Evolutionary conservation across 2,797 vertebrate genomes (phyloP).

Genomic region (Lycodopsis pacificus): DNA sequence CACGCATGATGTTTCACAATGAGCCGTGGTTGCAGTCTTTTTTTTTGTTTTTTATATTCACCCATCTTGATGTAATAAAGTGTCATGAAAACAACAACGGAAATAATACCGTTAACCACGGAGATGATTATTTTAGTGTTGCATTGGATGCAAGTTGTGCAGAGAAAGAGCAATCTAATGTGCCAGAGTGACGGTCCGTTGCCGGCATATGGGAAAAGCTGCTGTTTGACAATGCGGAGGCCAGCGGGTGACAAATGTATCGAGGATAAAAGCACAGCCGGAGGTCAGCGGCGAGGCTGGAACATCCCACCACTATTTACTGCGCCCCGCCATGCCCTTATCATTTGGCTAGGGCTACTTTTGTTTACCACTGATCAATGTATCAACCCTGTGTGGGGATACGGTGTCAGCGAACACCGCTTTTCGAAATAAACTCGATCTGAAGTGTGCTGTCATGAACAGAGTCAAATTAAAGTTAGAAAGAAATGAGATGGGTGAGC

Average conservation of each 20-base stretch:
- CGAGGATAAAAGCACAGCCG: conserved; percentile 57
- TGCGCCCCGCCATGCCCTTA: conserved; percentile 46
- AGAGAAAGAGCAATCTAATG: conserved; percentile 29
- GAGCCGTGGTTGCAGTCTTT: conserved; percentile 26
- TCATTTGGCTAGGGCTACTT: conserved; percentile 57
- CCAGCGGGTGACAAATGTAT: conserved; percentile 57
- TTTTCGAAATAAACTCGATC: background rate
- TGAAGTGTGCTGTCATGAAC: background rate
- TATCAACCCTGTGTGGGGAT: conserved; percentile 57
- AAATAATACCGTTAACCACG: conserved; percentile 16
- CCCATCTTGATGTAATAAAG: conserved; percentile 5
- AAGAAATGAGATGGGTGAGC: conserved; percentile 11
- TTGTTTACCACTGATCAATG: conserved; percentile 59
- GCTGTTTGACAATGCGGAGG: conserved; percentile 33
- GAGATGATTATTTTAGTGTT: conserved; percentile 18
- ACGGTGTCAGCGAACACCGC: background rate
- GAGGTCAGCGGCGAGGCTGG: conserved; percentile 54
- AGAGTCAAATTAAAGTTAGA: background rate
- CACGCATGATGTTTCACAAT: conserved; percentile 14
- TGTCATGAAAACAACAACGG: conserved; percentile 4
- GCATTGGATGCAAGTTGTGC: conserved; percentile 36
- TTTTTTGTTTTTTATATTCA: conserved; percentile 35
- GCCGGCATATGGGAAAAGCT: conserved; percentile 18
- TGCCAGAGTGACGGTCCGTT: conserved; percentile 28
- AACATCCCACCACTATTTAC: conserved; percentile 56